Evolutionary conservation across 2,113 vertebrate species (phyloP).

Genomic region (Agapornis roseicollis): DNA sequence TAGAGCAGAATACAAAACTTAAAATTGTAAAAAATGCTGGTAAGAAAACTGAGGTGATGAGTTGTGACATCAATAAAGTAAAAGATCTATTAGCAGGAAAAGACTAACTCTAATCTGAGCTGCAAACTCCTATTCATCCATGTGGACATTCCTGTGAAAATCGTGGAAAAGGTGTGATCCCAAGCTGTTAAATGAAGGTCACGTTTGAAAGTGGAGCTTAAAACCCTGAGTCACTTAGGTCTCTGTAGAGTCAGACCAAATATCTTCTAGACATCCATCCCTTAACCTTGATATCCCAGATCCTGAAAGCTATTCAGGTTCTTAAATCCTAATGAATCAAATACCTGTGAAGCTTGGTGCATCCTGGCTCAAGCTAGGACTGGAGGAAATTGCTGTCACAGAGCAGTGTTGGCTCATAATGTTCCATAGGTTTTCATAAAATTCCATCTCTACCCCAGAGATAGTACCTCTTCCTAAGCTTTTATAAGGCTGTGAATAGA

Average conservation of each 20-base stretch:
- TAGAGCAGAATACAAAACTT: not conserved
- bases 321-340: not conserved
- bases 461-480: not conserved
- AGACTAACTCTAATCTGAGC: not conserved
- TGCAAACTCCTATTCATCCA: not conserved
- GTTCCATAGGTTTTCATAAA: not conserved
- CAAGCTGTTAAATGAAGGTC: not conserved
- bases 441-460: not conserved
- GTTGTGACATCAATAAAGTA: not conserved
- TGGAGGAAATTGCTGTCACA: not conserved
- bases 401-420: accelerated
- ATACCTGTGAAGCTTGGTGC: not conserved
- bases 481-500: not conserved
- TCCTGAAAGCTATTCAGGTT: not conserved
- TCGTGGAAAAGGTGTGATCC: not conserved
- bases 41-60: not conserved
- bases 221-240: not conserved
- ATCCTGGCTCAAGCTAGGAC: not conserved
- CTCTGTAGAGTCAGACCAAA: not conserved
- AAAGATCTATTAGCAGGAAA: not conserved
- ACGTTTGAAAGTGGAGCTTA: not conserved
- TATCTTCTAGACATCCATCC: not conserved
- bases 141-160: not conserved
- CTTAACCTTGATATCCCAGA: not conserved
- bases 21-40: not conserved